Evolutionary conservation across 1,140 invertebrate species (phyloP).

Genomic region (Thalassaphorura encarpata): DNA sequence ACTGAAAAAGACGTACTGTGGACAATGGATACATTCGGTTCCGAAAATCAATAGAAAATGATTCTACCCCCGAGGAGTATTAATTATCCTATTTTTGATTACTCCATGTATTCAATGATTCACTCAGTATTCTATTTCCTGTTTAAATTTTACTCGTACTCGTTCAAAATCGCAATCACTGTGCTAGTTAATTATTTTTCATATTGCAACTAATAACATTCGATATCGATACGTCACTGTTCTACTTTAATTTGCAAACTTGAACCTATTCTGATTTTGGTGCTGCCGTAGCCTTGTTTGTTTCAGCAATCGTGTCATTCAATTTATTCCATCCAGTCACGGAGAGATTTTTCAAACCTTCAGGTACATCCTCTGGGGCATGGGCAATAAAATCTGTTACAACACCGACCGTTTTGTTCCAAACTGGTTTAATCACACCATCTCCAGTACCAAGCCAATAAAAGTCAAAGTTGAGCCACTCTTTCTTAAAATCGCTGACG

Average conservation of each 20-base stretch:
- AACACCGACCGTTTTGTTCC: constrained; percentile 21
- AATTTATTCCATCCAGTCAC: background rate
- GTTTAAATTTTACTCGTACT: background rate
- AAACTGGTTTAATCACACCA: constrained; percentile 22
- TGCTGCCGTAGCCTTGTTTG: background rate
- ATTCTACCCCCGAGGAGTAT: too few species aligned
- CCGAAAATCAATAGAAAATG: too few species aligned
- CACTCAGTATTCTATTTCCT: background rate
- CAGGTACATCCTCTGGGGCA: constrained; percentile 3
- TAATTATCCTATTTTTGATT: background rate
- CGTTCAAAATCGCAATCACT: background rate
- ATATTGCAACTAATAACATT: background rate
- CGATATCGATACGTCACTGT: too few species aligned
- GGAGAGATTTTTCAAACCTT: constrained; percentile 17
- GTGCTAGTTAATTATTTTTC: background rate
- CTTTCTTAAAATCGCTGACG: constrained; percentile 19
- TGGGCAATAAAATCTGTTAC: constrained; percentile 12
- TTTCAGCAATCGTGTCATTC: background rate
- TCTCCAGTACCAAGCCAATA: background rate
- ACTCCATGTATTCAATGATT: background rate
- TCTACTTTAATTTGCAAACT: too few species aligned
- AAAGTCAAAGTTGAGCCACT: constrained; percentile 25
- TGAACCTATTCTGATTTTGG: too few species aligned
- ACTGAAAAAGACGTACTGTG: background rate
- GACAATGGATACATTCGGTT: constrained; percentile 2